Base-by-base conservation (phyloP, 2,113 vertebrate genomes). In the Motacilla tschutschensis region DNA sequence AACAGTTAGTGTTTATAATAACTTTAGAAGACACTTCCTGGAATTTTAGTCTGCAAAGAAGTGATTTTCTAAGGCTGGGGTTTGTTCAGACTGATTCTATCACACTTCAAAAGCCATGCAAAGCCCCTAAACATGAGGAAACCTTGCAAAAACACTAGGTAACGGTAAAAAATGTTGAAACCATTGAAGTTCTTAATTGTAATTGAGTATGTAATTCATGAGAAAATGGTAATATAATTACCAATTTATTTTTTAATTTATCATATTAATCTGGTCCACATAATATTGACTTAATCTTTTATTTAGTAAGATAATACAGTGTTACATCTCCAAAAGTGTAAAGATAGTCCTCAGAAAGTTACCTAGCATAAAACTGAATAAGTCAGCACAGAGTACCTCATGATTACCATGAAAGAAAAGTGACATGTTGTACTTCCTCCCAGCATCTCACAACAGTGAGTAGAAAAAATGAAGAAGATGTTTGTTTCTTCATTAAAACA, bases 401-500 rank as follows among this genome's bases (percentile, higher is more conserved):
- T 35, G 26, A 17, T 71, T 69, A 78, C 50, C 50, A 40, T 29
- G 58, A 44, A 48, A n/a, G 47, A 53, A 29, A 83, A 70, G 72
- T 31, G 54, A 0, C 54, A 10, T 4, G 4, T 21, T 36, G 19
- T 70, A 22, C 31, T 80, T 75, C 38, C 54, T 81, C 26, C 36
- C 66, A 83, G 20, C n/a, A 72, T 40, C 71, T 79, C 64, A 20
- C 26, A 66, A 14, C 47, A 38, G 18, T 24, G 17, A 25, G 6
- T 50, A 33, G 33, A 51, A 31, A 51, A 80, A 65, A 28, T 50
- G 29, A 81, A 85, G 35, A 79, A 87, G 91, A 38, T 2, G 18
- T 63, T 90, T 90, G 64, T 83, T 93, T 88, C 40, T 86, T 76
- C 81, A 91, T 76, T 83, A 66, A 90, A 94, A 72, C 47, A 81